Conservation (phyloP, 1,140 invertebrate genomes). For the Drosophila rufa region DNA sequence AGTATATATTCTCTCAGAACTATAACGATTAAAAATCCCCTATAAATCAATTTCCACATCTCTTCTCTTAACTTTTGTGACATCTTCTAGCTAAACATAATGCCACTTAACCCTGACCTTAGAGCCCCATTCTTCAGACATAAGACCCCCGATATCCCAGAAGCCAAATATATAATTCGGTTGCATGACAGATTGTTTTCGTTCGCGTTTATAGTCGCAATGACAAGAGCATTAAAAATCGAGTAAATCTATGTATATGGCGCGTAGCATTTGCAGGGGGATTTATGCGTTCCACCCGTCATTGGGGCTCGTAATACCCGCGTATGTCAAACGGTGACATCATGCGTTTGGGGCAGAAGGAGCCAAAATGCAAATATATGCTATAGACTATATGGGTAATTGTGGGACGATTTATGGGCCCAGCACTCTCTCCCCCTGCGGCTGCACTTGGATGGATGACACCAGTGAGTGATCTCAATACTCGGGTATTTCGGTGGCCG, state of each 20-base stretch:
- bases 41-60: neutral
- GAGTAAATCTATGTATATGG: constrained; percentile 50
- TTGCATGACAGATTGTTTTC: constrained; percentile 37
- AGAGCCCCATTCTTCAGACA: constrained; percentile 17
- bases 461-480: constrained; percentile 70
- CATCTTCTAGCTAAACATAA: constrained; percentile 3
- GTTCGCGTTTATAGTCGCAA: constrained; percentile 18
- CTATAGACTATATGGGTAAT: constrained; percentile 47
- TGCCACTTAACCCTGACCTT: constrained; percentile 40
- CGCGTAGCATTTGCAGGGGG: constrained; percentile 25
- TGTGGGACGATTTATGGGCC: constrained; percentile 46
- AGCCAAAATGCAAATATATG: constrained; percentile 51
- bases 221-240: constrained; percentile 65
- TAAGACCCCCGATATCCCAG: constrained; percentile 20
- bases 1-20: neutral
- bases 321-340: constrained; percentile 63
- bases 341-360: constrained; percentile 38
- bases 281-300: constrained; percentile 22
- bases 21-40: neutral
- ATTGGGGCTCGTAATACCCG: constrained; percentile 13
- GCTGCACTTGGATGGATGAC: constrained; percentile 69
- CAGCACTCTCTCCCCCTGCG: constrained; percentile 1
- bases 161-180: neutral
- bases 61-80: neutral
- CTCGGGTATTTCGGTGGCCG: constrained; percentile 50